Percentiles rank a stretch among this genome's conserved stretches.
Conservation (phyloP, 2,888 invertebrate genomes). For the Diarsia brunnea region DNA sequence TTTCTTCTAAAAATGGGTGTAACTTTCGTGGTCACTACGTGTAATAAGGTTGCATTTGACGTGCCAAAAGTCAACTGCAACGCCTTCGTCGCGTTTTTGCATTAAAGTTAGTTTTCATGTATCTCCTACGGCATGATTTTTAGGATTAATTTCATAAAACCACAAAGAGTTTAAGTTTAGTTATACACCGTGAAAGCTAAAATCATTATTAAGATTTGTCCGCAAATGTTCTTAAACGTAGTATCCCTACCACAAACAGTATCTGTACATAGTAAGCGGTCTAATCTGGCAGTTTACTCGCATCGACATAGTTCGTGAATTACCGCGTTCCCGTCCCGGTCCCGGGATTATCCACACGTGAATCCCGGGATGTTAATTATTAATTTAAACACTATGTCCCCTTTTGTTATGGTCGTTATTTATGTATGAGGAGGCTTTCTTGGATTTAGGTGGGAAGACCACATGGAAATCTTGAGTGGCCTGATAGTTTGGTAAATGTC, state of each 20-base stretch:
- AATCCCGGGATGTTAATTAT: slow-evolving; percentile 53
- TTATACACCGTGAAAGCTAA: no score
- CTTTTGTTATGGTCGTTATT: slow-evolving; percentile 58
- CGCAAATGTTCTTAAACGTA: background rate
- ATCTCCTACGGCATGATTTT: background rate
- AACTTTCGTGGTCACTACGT: background rate
- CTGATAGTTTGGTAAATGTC: background rate
- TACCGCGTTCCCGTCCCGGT: slow-evolving; percentile 35
- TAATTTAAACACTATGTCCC: slow-evolving; percentile 57
- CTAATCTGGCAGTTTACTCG: slow-evolving; percentile 59
- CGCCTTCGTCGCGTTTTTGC: no score
- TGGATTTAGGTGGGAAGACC: slow-evolving; percentile 39
- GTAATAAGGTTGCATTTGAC: no score
- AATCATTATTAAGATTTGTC: background rate
- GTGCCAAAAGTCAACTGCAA: no score
- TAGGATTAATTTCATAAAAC: background rate
- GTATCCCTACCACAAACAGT: slow-evolving; percentile 37
- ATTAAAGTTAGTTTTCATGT: background rate
- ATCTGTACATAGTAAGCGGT: slow-evolving; percentile 38
- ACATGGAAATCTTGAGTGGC: slow-evolving; percentile 23
- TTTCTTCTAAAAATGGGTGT: background rate
- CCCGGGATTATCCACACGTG: slow-evolving; percentile 56
- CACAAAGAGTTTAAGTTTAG: no score
- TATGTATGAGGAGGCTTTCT: slow-evolving; percentile 42
- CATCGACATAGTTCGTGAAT: slow-evolving; percentile 61